phyloP scores from a whole-genome alignment of 2,797 vertebrate species.

The Astyanax mexicanus region DNA sequence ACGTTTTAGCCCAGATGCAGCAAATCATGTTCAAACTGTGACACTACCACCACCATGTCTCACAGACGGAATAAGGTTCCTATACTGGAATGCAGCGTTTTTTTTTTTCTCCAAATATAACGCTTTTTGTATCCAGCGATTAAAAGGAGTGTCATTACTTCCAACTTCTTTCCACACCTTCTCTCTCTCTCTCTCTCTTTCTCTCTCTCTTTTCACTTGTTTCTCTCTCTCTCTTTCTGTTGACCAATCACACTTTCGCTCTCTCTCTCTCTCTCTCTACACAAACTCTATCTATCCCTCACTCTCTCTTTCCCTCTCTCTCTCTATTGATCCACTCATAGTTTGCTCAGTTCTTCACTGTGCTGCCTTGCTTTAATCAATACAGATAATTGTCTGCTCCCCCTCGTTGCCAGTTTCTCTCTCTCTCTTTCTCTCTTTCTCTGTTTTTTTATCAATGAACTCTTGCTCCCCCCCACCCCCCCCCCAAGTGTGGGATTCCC shows the following conservation, averaged over 20 bases:
- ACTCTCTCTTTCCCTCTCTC: constrained; percentile 73
- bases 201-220: constrained; percentile 21
- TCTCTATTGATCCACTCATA: constrained; percentile 85
- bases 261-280: constrained; percentile 66
- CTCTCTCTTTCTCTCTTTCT: constrained; percentile 63
- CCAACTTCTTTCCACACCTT: too few relatives aligned
- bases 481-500: constrained; percentile 80
- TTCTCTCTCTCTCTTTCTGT: constrained; percentile 71
- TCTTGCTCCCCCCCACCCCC: constrained; percentile 64
- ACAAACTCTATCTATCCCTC: constrained; percentile 69
- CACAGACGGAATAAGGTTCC: too few relatives aligned
- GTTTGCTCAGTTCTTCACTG: constrained; percentile 85
- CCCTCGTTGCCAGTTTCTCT: constrained; percentile 67
- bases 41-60: too few relatives aligned
- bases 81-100: too few relatives aligned
- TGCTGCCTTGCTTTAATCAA: constrained; percentile 84
- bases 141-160: too few relatives aligned
- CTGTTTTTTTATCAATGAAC: constrained; percentile 80
- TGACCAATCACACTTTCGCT: constrained; percentile 55
- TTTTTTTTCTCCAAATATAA: too few relatives aligned
- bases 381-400: constrained; percentile 87
- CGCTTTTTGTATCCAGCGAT: constrained; percentile 11
- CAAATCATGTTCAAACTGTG: too few relatives aligned
- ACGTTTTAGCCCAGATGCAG: too few relatives aligned
- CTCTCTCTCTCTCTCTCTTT: constrained; percentile 16